Percentiles rank a stretch among this genome's conserved stretches.
phyloP scores from a whole-genome alignment of 1,140 invertebrate species.

The Medauroidea extradentata region DNA sequence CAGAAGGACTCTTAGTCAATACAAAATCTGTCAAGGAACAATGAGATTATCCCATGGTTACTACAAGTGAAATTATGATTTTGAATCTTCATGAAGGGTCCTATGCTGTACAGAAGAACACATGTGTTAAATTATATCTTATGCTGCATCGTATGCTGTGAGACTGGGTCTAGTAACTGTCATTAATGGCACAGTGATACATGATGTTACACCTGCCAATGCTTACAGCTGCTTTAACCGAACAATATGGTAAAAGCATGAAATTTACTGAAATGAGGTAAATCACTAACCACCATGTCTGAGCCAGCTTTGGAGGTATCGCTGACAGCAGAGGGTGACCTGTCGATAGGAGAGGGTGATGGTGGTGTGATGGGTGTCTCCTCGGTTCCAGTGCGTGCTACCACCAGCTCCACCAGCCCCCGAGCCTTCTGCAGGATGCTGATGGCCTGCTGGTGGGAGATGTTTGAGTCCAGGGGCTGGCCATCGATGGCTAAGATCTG shows the following conservation, averaged over 20 bases:
- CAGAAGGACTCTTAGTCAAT: no score
- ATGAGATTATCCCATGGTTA: no score
- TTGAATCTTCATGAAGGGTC: no score
- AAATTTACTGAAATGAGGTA: background rate
- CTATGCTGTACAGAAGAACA: no score
- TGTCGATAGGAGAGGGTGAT: slow-evolving; percentile 43
- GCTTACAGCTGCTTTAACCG: no score
- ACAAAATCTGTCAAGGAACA: no score
- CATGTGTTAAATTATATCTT: no score
- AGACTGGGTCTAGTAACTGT: no score
- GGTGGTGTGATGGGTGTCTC: slow-evolving; percentile 24
- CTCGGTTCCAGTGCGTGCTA: slow-evolving; percentile 48
- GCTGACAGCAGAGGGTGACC: slow-evolving; percentile 63
- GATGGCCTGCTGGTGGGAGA: slow-evolving; percentile 84
- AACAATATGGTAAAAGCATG: background rate
- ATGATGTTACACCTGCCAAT: no score
- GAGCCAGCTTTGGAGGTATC: slow-evolving; percentile 67
- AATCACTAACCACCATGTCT: slow-evolving; percentile 61
- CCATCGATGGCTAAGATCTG: slow-evolving; percentile 87
- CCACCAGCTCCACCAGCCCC: slow-evolving; percentile 68
- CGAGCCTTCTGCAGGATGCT: slow-evolving; percentile 73
- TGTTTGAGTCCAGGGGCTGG: slow-evolving; percentile 73
- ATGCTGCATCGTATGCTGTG: no score
- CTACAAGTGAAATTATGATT: no score
- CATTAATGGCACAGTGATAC: no score